Conservation (phyloP, 1,140 invertebrate genomes). For the Adoxophyes honmai region DNA sequence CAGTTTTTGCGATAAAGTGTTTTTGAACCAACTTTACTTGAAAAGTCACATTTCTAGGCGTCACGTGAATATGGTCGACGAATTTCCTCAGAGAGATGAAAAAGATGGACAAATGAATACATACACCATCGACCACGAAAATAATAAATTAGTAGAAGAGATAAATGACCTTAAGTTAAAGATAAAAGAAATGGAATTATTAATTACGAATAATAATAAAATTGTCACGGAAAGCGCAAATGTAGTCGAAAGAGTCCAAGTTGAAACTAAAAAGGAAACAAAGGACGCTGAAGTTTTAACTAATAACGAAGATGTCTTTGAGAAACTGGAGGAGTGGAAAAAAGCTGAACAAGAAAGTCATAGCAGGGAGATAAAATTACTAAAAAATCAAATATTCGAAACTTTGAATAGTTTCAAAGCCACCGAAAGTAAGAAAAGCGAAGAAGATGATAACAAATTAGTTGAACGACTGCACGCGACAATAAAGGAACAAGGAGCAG, state of each 20-base stretch:
- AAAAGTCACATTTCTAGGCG: slow-evolving; percentile 76
- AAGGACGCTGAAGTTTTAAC: slow-evolving; percentile 58
- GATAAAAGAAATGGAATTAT: slow-evolving; percentile 60
- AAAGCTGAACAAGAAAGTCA: slow-evolving; percentile 67
- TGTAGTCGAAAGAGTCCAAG: slow-evolving; percentile 7
- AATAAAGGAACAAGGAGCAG: slow-evolving; percentile 54
- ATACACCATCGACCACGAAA: slow-evolving; percentile 27
- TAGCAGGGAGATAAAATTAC: slow-evolving; percentile 60
- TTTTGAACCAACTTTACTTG: slow-evolving; percentile 78
- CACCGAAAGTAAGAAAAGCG: slow-evolving; percentile 33
- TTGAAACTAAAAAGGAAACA: slow-evolving; percentile 27
- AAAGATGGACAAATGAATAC: slow-evolving; percentile 18
- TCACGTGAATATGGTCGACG: slow-evolving; percentile 51
- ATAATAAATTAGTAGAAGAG: slow-evolving; percentile 71
- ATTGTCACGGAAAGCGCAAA: slow-evolving; percentile 10
- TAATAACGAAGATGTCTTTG: slow-evolving; percentile 49
- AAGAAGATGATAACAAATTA: slow-evolving; percentile 50
- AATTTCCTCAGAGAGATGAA: slow-evolving; percentile 48
- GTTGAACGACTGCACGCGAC: slow-evolving; percentile 55
- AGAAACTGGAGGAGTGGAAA: slow-evolving; percentile 68
- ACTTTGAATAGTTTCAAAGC: slow-evolving; percentile 54
- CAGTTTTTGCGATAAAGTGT: slow-evolving; percentile 76
- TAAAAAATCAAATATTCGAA: slow-evolving; percentile 58
- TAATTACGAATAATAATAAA: slow-evolving; percentile 31
- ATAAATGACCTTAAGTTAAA: slow-evolving; percentile 57